Evolutionary conservation across 2,888 invertebrate species (phyloP).

Genomic region (Heliconius erato): DNA sequence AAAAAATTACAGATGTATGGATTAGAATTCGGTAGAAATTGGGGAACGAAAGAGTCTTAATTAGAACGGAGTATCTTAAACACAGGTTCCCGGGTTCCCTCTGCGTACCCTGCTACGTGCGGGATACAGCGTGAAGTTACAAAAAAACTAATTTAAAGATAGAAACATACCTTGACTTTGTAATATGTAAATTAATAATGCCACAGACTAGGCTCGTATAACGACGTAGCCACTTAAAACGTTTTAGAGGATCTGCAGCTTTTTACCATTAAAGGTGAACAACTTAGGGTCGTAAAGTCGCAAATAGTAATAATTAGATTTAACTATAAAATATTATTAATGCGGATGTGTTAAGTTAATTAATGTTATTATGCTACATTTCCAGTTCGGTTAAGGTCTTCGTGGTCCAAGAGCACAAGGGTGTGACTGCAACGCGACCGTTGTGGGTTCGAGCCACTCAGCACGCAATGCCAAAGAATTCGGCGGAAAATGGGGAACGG

Average conservation of each 20-base stretch:
- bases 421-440: no score
- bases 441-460: no score
- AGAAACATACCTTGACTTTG: no score
- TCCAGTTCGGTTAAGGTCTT: no score
- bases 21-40: background rate
- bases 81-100: background rate
- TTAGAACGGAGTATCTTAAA: no score
- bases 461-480: no score
- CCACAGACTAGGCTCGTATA: slow-evolving; percentile 9
- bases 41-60: no score
- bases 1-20: background rate
- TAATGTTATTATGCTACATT: no score
- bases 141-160: background rate
- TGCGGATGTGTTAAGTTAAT: no score
- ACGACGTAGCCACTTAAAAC: slow-evolving; percentile 4
- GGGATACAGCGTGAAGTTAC: background rate
- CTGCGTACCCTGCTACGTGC: background rate
- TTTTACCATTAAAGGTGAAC: slow-evolving; percentile 38
- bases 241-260: slow-evolving; percentile 25
- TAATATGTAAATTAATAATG: background rate
- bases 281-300: slow-evolving; percentile 36
- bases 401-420: no score
- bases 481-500: no score
- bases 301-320: background rate
- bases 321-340: no score